Conservation (phyloP, 2,888 invertebrate genomes). For the Ornithoptera alexandrae region DNA sequence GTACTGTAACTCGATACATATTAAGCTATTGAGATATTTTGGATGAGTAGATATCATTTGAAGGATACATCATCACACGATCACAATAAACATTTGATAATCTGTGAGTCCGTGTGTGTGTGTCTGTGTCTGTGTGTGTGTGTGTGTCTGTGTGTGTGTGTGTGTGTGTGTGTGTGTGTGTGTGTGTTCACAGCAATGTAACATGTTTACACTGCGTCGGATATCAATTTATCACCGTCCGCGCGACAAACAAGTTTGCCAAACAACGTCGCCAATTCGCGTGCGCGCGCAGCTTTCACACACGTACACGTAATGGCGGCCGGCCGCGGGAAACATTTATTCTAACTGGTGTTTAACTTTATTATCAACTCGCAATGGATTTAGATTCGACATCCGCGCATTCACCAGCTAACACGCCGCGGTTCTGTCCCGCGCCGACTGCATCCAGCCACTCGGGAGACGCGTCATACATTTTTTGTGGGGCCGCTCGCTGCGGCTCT, state of each 20-base stretch:
- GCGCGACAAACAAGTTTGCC: constrained; percentile 62
- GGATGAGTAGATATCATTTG: too few relatives aligned
- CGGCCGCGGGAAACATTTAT: constrained; percentile 72
- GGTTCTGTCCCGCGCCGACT: not conserved
- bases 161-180: too few relatives aligned
- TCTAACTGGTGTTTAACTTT: constrained; percentile 70
- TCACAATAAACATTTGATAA: too few relatives aligned
- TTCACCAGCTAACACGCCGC: constrained; percentile 51
- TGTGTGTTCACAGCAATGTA: too few relatives aligned
- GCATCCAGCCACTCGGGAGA: constrained; percentile 27
- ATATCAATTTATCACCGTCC: constrained; percentile 59
- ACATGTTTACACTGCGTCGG: constrained; percentile 27
- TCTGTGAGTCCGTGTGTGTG: too few relatives aligned
- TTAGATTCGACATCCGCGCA: constrained; percentile 69
- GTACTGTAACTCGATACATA: too few relatives aligned
- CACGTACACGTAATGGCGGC: constrained; percentile 52
- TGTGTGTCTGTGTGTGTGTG: too few relatives aligned
- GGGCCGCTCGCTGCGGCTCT: constrained; percentile 28
- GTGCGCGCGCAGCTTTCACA: constrained; percentile 58
- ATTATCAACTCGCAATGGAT: constrained; percentile 74
- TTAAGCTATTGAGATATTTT: too few relatives aligned
- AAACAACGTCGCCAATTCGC: constrained; percentile 62
- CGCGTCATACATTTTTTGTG: constrained; percentile 49
- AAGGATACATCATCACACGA: too few relatives aligned
- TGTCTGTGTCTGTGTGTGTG: too few relatives aligned